Evolutionary conservation across 2,888 invertebrate genomes (phyloP).

Genomic region (Chrysotoxum bicinctum): DNA sequence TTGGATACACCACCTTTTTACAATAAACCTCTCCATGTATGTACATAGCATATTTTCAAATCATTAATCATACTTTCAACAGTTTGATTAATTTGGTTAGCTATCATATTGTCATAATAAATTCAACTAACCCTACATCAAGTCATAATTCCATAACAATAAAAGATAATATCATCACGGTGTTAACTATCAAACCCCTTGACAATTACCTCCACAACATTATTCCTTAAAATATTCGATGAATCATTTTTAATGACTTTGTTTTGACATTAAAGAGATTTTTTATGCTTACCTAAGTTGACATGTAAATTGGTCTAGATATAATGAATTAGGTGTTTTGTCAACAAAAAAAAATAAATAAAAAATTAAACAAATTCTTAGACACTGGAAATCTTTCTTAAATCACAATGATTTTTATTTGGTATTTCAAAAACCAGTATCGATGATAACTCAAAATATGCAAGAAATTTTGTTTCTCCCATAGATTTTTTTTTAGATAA

Average conservation of each 20-base stretch:
- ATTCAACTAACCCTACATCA: neutral
- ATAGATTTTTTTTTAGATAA: too few relatives aligned
- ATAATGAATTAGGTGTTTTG: neutral
- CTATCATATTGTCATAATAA: neutral
- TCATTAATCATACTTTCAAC: neutral
- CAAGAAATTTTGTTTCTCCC: too few relatives aligned
- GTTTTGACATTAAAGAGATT: neutral
- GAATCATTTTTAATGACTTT: neutral
- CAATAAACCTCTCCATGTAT: neutral
- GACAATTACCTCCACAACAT: neutral
- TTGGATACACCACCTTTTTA: neutral
- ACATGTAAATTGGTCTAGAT: neutral
- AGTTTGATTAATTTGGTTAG: neutral
- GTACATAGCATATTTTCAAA: neutral
- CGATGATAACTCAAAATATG: too few relatives aligned
- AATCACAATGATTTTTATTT: too few relatives aligned
- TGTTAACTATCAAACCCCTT: slow-evolving; percentile 5
- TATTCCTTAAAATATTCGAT: neutral
- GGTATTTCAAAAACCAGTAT: too few relatives aligned
- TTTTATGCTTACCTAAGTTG: neutral
- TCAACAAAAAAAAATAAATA: neutral
- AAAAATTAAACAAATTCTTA: too few relatives aligned
- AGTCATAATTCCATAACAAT: neutral
- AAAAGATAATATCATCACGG: neutral
- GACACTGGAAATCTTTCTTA: too few relatives aligned